Evolutionary conservation across 1,140 invertebrate genomes (phyloP).

Genomic region (Harlomillsia oculata): DNA sequence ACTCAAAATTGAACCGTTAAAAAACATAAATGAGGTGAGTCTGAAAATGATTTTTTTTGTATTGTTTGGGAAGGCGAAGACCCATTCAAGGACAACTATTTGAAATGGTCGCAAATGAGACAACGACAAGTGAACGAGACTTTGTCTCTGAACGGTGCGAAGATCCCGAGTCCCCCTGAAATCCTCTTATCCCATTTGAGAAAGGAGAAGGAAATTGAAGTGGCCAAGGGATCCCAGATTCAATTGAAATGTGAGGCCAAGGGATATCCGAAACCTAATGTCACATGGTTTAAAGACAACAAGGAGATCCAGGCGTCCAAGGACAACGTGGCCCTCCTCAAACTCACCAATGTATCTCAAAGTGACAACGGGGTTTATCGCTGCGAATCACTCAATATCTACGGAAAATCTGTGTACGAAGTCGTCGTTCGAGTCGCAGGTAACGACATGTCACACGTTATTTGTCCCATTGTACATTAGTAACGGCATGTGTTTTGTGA

Average conservation of each 20-base stretch:
- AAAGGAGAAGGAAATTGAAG: not conserved
- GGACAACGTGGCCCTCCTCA: slow-evolving; percentile 8
- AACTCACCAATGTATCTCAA: slow-evolving; percentile 17
- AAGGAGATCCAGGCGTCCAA: not conserved
- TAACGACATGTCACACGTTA: slow-evolving; percentile 7
- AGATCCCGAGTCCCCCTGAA: too few relatives aligned
- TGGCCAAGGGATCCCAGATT: not conserved
- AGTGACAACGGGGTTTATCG: slow-evolving; percentile 24
- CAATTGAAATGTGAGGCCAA: slow-evolving; percentile 20
- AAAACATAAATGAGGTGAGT: too few relatives aligned
- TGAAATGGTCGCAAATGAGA: slow-evolving; percentile 5
- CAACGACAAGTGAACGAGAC: not conserved
- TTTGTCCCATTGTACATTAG: not conserved
- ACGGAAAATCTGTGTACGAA: slow-evolving; percentile 17
- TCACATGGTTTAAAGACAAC: slow-evolving; percentile 23
- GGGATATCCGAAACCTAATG: slow-evolving; percentile 25
- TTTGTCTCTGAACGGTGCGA: too few relatives aligned
- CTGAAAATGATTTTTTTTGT: too few relatives aligned
- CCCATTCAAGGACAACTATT: slow-evolving; percentile 12
- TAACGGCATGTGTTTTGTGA: too few relatives aligned
- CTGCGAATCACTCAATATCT: slow-evolving; percentile 24
- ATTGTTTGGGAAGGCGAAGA: slow-evolving; percentile 13
- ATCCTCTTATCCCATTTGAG: slow-evolving; percentile 4
- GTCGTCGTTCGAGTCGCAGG: slow-evolving; percentile 23
- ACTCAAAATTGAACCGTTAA: too few relatives aligned